Conservation (phyloP, 2,888 invertebrate species). For the Tenthredo amoena region DNA sequence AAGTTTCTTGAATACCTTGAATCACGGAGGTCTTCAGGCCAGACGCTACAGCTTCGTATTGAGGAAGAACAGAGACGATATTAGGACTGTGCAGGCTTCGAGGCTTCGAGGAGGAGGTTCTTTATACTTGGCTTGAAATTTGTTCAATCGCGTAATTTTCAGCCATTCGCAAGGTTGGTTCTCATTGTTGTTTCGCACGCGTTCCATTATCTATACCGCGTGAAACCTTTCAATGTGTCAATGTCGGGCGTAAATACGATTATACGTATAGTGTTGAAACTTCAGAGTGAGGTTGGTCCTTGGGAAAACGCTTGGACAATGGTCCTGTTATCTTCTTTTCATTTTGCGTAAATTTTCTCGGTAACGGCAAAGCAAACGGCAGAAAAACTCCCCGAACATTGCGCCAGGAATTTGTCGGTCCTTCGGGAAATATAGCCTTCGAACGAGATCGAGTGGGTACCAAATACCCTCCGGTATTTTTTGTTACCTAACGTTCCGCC, state of each 20-base stretch:
- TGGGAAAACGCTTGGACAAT: neutral
- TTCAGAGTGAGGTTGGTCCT: neutral
- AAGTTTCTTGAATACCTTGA: slow-evolving; percentile 22
- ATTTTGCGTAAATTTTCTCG: slow-evolving; percentile 1
- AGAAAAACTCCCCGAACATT: neutral
- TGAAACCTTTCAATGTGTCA: neutral
- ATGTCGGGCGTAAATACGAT: neutral
- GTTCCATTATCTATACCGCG: neutral
- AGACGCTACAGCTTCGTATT: slow-evolving; percentile 8
- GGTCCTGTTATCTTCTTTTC: neutral
- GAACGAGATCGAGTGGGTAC: slow-evolving; percentile 2
- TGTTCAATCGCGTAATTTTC: neutral
- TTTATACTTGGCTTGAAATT: neutral
- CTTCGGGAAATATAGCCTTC: slow-evolving; percentile 11
- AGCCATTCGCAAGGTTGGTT: neutral
- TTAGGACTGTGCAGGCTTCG: neutral
- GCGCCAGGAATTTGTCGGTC: slow-evolving; percentile 13
- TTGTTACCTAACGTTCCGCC: neutral
- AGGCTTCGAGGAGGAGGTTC: neutral
- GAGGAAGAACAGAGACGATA: neutral
- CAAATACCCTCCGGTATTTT: neutral
- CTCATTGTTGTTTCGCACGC: neutral
- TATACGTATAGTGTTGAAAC: too few species aligned
- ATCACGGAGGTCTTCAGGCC: neutral
- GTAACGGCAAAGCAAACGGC: neutral